These are phyloP conservation scores for Apostichopus japonicus DNA, from an alignment of 35 echinoderm and acorn worm genomes.

Conservation along the genomic window DNA sequence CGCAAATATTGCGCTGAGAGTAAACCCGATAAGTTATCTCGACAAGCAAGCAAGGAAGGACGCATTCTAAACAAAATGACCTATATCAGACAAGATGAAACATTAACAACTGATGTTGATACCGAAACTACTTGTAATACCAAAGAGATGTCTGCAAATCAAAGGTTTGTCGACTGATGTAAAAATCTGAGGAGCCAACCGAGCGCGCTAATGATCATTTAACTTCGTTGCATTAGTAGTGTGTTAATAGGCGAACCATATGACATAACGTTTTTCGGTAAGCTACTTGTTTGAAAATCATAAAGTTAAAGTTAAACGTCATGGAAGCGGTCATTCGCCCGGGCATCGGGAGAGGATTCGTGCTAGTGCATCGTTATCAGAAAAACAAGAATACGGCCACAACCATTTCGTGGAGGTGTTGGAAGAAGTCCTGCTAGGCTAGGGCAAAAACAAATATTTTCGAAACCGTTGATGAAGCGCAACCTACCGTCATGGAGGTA, in stretches of 20 bases:
- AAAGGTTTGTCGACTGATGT: too few species aligned
- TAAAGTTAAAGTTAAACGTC: not conserved
- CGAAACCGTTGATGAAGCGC: not conserved
- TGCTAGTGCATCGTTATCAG: not conserved
- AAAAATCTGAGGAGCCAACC: too few species aligned
- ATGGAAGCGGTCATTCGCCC: not conserved
- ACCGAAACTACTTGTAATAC: too few species aligned
- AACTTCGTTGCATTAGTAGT: too few species aligned
- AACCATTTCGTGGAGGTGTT: not conserved
- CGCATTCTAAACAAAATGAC: too few species aligned
- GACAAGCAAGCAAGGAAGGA: too few species aligned
- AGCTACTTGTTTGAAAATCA: not conserved
- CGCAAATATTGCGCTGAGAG: too few species aligned
- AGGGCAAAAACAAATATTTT: not conserved
- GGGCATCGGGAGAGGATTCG: not conserved
- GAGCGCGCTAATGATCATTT: too few species aligned
- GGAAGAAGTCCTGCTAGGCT: not conserved
- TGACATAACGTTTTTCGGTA: not conserved
- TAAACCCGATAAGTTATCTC: too few species aligned
- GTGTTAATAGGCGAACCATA: not conserved
- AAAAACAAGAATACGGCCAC: not conserved
- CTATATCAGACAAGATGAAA: too few species aligned
- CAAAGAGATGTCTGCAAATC: too few species aligned
- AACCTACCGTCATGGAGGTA: not conserved
- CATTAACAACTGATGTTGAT: too few species aligned